Evolutionary conservation across 2,797 vertebrate genomes (phyloP), one percentile per base, ranked within the genome.

Genomic region (Schizopygopsis malacanthus): DNA sequence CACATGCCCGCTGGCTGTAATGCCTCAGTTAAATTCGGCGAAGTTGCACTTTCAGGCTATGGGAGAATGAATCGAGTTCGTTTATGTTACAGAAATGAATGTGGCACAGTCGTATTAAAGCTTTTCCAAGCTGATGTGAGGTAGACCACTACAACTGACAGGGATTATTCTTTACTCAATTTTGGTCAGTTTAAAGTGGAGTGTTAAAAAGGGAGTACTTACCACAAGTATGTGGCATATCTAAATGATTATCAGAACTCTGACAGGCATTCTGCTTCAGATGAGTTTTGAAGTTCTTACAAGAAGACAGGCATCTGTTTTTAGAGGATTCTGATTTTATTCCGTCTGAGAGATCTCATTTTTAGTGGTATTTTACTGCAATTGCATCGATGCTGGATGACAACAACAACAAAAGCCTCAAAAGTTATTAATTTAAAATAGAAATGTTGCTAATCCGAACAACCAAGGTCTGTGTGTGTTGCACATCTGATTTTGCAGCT

Each of bases 1-100:
- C 93, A 92, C 93, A 94, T 94, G 92, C 91, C 92, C 93, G 91
- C 92, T 90, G 91, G 93, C 92, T 95, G 92, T 94, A 93, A 92
- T 93, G 93, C 89, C 91, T 93, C 93, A 89, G 91, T 94, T 94
- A 93, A 95, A 92, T 73, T 67, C 77, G 75, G 84, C 91, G 93
- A 92, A 94, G 93, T 94, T 89, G 85, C 86, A 78, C 90, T 92
- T 91, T 86, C 59, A 50, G 75, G 61, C 67, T 82, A 50, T 52
- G 25, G 69, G 72, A 89, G 91, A 89, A 91, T 85, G 89, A 92
- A 92, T 90, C 83, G 85, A 90, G 85, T 85, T 87, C 61, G 86
- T 88, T 90, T 90, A 89, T 84, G 89, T 92, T 92, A 92, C 79
- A 82, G 89, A 93, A 91, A 93, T 85, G 85, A 93, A 93, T 92